These are phyloP conservation scores for Apis laboriosa DNA, from an alignment of 1,140 invertebrate genomes.

Conservation along the genomic window DNA sequence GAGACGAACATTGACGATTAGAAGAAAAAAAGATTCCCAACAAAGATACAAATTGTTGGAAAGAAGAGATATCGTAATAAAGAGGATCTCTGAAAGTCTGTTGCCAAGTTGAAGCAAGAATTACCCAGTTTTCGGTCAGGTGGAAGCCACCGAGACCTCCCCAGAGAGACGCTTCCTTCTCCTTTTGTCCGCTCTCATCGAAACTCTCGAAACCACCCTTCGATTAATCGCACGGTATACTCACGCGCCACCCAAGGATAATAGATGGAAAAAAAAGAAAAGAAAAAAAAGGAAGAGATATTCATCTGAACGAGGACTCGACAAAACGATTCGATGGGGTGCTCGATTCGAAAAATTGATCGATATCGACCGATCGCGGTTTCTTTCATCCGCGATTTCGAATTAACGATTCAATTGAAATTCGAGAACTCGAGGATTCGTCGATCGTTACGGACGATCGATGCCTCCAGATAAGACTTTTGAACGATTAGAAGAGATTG, in stretches of 20 bases:
- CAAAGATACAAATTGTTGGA: too few species aligned
- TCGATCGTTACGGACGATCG: conserved; percentile 34
- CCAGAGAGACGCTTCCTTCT: neutral
- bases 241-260: conserved; percentile 19
- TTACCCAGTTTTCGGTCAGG: conserved; percentile 33
- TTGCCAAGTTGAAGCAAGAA: conserved; percentile 31
- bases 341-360: conserved; percentile 66
- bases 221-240: conserved; percentile 58
- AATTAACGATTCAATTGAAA: conserved; percentile 67
- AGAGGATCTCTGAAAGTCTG: neutral
- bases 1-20: neutral
- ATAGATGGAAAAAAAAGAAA: conserved; percentile 32
- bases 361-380: conserved; percentile 55
- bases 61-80: neutral
- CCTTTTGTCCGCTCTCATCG: conserved; percentile 19
- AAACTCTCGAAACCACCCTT: conserved; percentile 50
- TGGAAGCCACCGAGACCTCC: conserved; percentile 15
- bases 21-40: neutral
- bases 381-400: conserved; percentile 28
- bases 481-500: conserved; percentile 46
- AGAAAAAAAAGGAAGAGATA: conserved; percentile 49
- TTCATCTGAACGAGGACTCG: conserved; percentile 55
- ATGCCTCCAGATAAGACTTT: conserved; percentile 39
- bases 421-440: conserved; percentile 55
- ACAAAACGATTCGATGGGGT: conserved; percentile 59